These are phyloP conservation scores for Athene noctua DNA, from an alignment of 2,113 vertebrate species.

Conservation along the genomic window DNA sequence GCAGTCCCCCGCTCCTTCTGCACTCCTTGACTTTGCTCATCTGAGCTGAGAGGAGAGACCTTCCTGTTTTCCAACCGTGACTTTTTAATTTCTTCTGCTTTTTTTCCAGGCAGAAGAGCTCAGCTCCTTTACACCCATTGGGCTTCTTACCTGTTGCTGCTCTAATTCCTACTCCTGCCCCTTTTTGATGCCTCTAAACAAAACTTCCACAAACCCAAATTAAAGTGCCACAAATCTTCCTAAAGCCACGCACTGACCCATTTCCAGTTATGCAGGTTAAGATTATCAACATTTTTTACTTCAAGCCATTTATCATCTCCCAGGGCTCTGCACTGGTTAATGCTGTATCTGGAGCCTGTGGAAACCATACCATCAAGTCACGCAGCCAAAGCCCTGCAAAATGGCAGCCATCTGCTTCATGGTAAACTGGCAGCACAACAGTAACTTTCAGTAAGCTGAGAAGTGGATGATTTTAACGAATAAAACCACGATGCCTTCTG, in stretches of 20 bases:
- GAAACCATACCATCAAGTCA: background rate
- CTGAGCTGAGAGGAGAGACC: background rate
- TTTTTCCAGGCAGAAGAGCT: background rate
- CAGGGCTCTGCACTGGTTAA: background rate
- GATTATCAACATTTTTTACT: background rate
- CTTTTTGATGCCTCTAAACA: background rate
- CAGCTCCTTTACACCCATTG: background rate
- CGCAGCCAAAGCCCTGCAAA: background rate
- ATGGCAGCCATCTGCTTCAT: slow-evolving; percentile 33
- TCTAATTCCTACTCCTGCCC: background rate
- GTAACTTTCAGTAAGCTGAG: background rate
- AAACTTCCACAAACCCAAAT: background rate
- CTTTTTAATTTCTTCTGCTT: background rate
- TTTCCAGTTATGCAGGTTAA: background rate
- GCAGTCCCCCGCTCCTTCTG: background rate
- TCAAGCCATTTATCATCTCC: background rate
- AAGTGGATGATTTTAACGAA: background rate
- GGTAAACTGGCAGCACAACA: background rate
- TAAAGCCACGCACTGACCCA: background rate
- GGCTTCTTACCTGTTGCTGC: background rate
- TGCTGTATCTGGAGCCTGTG: background rate
- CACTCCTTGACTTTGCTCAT: background rate
- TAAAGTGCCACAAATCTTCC: background rate
- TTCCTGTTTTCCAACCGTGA: background rate
- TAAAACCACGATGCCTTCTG: slow-evolving; percentile 3